Evolutionary conservation across 2,888 invertebrate genomes (phyloP), one percentile per base, ranked within the genome.

Genomic region (Eucriotettix oculatus): DNA sequence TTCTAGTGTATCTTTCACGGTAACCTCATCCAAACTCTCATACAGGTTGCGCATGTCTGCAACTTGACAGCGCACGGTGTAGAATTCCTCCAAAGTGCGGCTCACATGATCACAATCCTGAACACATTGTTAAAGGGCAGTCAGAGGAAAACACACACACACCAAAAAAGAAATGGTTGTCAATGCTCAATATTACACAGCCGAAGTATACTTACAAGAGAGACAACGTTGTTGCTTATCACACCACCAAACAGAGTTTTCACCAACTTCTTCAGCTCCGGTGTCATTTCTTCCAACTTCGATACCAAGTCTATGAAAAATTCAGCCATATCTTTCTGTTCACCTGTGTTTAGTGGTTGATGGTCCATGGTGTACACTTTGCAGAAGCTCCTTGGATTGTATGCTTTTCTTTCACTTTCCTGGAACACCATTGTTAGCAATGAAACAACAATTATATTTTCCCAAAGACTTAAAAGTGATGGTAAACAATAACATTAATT

Each of bases 251-350:
- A 96, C 43, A 95, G 75, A 14, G 85, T 87, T 71, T 95, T 95
- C 9, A 96, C 90, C 40, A 95, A 79, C 65, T 83, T 85, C 74
- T 94, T 95, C 52, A 94, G 73, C 65, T 91, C 87, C 0, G 90
- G 87, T 1, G 93, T 91, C 92, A 95, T 95, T 73, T 96, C 96
- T 73, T 96, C 96, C 14, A 96, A 75, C 72, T 96, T 96, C 29
- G 93, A 93, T 42, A 96, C 94, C 56, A 96, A 81, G 76, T 96
- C 95, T 59, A 95, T 96, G 72, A 96, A 96, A 76, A 96, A 96
- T 74, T 96, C 96, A 0, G 95, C 94, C 96, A 96, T 96, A 70
- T 96, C 96, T 71, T 96, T 96, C 74, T 96, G 96, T 70, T 96
- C 96, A 0, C 94, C 94, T 0, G 95, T 95, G 72, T 96, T 96